Base-by-base conservation (phyloP, 2,797 vertebrate genomes). In the Orestias chungarensis region DNA sequence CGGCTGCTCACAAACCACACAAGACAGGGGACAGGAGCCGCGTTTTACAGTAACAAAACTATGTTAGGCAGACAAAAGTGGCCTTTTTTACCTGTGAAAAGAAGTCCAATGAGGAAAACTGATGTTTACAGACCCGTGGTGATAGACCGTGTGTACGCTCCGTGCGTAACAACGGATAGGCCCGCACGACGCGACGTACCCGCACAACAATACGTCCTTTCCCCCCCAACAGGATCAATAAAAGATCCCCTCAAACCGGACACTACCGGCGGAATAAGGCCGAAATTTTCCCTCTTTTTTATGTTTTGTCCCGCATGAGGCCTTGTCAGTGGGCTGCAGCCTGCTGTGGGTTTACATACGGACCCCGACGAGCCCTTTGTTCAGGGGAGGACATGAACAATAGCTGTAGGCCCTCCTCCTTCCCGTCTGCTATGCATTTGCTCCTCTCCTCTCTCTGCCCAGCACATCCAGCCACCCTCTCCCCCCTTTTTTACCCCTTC, bases 301-400 rank as follows among this genome's bases (percentile, higher is more conserved):
- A 86, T 86, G 86, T 93, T 89, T 91, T 87, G 84, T 91, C 90
- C 89, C 85, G 90, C 91, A 92, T 92, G 91, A 91, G 92, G 92
- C 93, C 91, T 92, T 88, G 91, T 93, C 82, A 86, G 84, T 88
- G 84, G 88, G 85, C 87, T 90, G 88, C 70, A 93, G 91, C 92
- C 93, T 91, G 91, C 90, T 91, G 90, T 87, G 90, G 93, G 90
- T 91, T 90, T 91, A 93, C 90, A 91, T 88, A 92, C 88, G 85
- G 90, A 94, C 92, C 93, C 92, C 91, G 93, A 93, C 91, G 88
- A 94, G 93, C 93, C 93, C 93, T 94, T 94, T 94, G 93, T 94
- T 94, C 93, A 91, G 88, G 87, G 91, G 93, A 91, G 92, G 92
- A 94, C 93, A 93, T 94, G 93, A 94, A 94, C 93, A 94, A 94